A percentile compares a stretch with the other conserved stretches of the same genome.
Conservation (phyloP, 1,140 invertebrate genomes). For the Drosophila nigrodunni region DNA sequence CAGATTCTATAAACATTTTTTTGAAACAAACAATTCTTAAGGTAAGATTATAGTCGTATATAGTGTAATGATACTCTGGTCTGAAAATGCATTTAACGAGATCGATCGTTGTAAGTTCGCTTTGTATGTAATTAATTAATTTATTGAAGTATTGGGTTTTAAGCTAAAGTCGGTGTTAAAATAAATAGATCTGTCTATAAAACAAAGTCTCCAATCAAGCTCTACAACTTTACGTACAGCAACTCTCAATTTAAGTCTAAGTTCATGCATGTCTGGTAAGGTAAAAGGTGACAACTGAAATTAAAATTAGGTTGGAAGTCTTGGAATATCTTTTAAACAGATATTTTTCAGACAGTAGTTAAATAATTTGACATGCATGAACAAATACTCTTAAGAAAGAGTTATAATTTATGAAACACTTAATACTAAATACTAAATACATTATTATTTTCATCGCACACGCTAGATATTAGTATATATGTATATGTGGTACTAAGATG, state of each 20-base stretch:
- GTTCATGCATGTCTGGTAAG: background rate
- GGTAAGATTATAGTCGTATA: slow-evolving; percentile 13
- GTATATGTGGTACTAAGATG: background rate
- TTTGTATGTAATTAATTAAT: slow-evolving; percentile 8
- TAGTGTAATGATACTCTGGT: slow-evolving; percentile 60
- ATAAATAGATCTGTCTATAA: background rate
- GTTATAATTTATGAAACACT: background rate
- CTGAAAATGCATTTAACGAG: slow-evolving; percentile 60
- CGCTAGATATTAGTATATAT: slow-evolving; percentile 17
- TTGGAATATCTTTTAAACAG: slow-evolving; percentile 7
- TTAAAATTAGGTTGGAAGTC: too few species aligned
- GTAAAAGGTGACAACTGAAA: too few species aligned
- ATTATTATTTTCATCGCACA: slow-evolving; percentile 37
- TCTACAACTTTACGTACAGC: slow-evolving; percentile 13
- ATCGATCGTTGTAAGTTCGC: slow-evolving; percentile 11
- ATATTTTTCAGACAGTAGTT: background rate
- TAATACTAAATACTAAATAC: slow-evolving; percentile 13
- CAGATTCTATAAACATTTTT: slow-evolving; percentile 10
- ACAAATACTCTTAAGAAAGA: background rate
- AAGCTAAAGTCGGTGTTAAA: background rate
- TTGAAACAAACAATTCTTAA: slow-evolving; percentile 17
- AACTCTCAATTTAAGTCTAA: background rate
- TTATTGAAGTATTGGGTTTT: slow-evolving; percentile 6
- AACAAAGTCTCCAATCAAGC: slow-evolving; percentile 1
- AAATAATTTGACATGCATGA: background rate